Percentiles rank a stretch among this genome's conserved stretches.
Conservation (phyloP, 2,888 invertebrate species). For the Pinctada fucata region DNA sequence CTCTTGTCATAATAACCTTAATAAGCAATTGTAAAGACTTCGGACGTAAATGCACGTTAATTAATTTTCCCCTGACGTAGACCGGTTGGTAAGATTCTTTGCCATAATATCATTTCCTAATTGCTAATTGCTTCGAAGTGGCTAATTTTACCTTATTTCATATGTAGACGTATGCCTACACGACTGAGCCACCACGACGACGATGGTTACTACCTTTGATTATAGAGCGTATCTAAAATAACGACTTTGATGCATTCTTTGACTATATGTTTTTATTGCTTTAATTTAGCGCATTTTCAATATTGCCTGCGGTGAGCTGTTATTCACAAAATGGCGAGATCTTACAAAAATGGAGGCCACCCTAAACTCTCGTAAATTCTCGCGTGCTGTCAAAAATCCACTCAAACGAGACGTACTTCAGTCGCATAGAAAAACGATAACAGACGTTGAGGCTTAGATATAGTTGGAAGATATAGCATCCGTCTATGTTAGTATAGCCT, state of each 20-base stretch:
- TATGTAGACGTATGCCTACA: background rate
- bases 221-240: constrained; percentile 20
- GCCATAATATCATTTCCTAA: too few relatives aligned
- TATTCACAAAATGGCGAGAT: constrained; percentile 24
- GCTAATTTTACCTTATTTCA: background rate
- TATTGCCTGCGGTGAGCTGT: constrained; percentile 32
- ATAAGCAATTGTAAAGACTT: too few relatives aligned
- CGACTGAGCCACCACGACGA: background rate
- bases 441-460: constrained; percentile 28
- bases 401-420: constrained; percentile 40
- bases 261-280: constrained; percentile 24
- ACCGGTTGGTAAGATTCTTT: too few relatives aligned
- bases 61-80: too few relatives aligned
- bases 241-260: constrained; percentile 31
- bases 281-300: constrained; percentile 30
- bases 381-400: constrained; percentile 44
- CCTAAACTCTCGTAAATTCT: constrained; percentile 44
- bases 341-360: constrained; percentile 38
- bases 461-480: constrained; percentile 22
- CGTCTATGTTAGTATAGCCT: constrained; percentile 11
- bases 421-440: constrained; percentile 42
- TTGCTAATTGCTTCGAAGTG: too few relatives aligned
- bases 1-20: too few relatives aligned
- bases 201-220: too few relatives aligned
- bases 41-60: too few relatives aligned